phyloP scores from a whole-genome alignment of 2,113 vertebrate genomes.

The Ochotona curzoniae region DNA sequence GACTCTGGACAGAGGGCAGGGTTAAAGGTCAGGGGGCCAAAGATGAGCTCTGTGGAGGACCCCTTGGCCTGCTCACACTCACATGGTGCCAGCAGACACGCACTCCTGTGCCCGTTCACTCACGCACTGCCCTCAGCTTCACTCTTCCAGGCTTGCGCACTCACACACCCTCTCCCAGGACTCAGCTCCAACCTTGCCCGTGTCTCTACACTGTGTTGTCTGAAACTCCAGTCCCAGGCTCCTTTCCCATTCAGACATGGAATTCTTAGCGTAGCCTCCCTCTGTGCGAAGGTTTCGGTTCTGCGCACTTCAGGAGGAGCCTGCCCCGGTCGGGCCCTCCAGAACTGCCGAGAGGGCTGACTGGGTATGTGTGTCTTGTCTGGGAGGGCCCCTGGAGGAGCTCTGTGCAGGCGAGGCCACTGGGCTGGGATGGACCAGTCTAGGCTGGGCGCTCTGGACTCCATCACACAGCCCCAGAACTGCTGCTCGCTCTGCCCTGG shows the following conservation, averaged over 20 bases:
- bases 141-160: background rate
- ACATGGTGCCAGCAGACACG: fast-evolving
- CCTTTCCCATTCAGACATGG: too few relatives aligned
- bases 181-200: background rate
- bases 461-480: fast-evolving
- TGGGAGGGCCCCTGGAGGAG: background rate
- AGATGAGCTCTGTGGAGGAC: fast-evolving
- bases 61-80: too few relatives aligned
- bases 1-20: background rate
- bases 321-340: background rate
- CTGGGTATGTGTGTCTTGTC: background rate
- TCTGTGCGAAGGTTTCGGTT: too few relatives aligned
- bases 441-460: background rate
- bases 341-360: too few relatives aligned
- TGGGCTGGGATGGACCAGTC: fast-evolving
- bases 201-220: background rate
- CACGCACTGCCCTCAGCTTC: fast-evolving
- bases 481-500: background rate
- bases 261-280: background rate
- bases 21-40: fast-evolving
- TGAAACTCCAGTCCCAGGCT: too few relatives aligned
- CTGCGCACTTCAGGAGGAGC: background rate
- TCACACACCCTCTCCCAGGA: too few relatives aligned
- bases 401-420: fast-evolving
- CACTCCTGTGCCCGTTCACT: fast-evolving